phyloP scores from a whole-genome alignment of 2,113 vertebrate genomes.

The Tricholaema leucomelas region DNA sequence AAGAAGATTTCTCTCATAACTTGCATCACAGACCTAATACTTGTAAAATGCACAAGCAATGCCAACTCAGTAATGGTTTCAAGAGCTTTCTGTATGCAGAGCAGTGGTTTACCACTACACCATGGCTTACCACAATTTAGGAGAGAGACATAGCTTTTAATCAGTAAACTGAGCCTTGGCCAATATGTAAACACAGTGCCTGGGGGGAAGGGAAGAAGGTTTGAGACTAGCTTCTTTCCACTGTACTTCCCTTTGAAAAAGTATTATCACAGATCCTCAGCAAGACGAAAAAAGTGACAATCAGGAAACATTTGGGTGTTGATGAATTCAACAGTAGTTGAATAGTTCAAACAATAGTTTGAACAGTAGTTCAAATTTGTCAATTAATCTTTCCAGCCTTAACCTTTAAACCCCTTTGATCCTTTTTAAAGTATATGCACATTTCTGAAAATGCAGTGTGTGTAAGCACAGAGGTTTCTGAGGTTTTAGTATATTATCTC shows the following conservation, averaged over 20 bases:
- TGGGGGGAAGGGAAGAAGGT: neutral
- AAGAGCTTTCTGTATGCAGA: slow-evolving; percentile 18
- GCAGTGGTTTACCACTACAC: neutral
- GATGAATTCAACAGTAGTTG: too few relatives aligned
- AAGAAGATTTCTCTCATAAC: slow-evolving; percentile 39
- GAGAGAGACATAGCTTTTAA: neutral
- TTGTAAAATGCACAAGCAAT: slow-evolving; percentile 4
- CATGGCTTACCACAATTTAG: neutral
- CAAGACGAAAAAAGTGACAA: neutral
- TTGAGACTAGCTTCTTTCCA: neutral
- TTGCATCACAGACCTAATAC: slow-evolving; percentile 31
- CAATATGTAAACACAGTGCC: neutral
- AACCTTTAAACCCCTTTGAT: neutral
- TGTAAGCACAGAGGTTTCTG: neutral
- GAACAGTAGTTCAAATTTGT: neutral
- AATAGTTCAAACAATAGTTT: too few relatives aligned
- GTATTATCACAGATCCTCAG: neutral
- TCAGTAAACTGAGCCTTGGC: neutral
- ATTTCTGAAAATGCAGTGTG: neutral
- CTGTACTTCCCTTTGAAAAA: neutral
- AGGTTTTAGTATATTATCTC: neutral
- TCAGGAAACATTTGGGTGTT: neutral
- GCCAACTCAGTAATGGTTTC: slow-evolving; percentile 46
- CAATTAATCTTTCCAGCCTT: neutral
- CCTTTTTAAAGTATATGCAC: neutral